A percentile compares a stretch with the other conserved stretches of the same genome.
Evolutionary conservation across 2,113 vertebrate genomes (phyloP).

Genomic region (Pluvialis apricaria): DNA sequence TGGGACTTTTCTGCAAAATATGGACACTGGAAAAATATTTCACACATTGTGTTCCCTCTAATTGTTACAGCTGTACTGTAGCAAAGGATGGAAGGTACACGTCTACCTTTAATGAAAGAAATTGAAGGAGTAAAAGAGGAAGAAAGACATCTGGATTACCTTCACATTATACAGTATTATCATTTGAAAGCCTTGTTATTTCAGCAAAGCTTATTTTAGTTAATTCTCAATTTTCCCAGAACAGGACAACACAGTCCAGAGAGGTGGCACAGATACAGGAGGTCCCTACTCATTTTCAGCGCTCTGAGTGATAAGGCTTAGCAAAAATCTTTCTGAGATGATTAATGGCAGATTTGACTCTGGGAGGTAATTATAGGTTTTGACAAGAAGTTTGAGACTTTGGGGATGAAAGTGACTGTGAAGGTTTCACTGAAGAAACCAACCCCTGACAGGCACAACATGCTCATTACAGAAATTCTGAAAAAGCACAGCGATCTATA

Average conservation of each 20-base stretch:
- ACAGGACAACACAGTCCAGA: constrained; percentile 19
- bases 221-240: constrained; percentile 4
- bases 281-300: constrained; percentile 38
- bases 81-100: neutral
- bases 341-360: constrained; percentile 69
- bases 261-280: neutral
- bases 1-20: neutral
- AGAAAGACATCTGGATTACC: neutral
- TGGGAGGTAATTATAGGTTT: constrained; percentile 65
- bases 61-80: neutral
- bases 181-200: constrained; percentile 22
- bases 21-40: neutral
- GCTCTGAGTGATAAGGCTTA: constrained; percentile 30
- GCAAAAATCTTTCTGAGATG: constrained; percentile 50
- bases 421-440: constrained; percentile 65
- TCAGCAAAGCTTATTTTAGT: constrained; percentile 17
- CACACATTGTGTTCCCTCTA: neutral
- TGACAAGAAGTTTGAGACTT: constrained; percentile 67
- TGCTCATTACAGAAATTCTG: constrained; percentile 68
- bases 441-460: constrained; percentile 67
- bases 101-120: neutral
- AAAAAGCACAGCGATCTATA: constrained; percentile 52
- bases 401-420: constrained; percentile 64
- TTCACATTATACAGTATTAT: neutral
- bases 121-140: neutral